phyloP scores from a whole-genome alignment of 1,140 invertebrate genomes.

The Neotoxoptera formosana region DNA sequence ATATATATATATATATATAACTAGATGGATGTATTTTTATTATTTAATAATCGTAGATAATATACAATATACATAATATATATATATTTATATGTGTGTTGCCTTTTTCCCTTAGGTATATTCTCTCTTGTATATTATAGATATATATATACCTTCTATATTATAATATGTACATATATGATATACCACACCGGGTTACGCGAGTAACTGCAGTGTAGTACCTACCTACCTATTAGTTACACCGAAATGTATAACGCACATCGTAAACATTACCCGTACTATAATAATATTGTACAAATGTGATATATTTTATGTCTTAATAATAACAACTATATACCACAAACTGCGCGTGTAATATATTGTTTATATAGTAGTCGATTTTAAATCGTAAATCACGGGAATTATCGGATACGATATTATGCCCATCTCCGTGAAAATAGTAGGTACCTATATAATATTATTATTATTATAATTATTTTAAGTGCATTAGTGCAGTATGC shows the following conservation, averaged over 20 bases:
- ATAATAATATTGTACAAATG: neutral
- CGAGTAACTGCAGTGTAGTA: neutral
- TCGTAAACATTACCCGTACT: neutral
- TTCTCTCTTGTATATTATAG: neutral
- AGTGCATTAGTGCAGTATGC: neutral
- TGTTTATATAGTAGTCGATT: neutral
- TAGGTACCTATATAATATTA: neutral
- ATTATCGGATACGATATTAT: neutral
- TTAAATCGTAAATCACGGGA: neutral
- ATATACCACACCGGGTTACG: neutral
- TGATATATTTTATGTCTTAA: neutral
- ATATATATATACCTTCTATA: neutral
- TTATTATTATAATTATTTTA: neutral
- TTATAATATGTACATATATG: neutral
- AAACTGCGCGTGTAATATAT: no score
- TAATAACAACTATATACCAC: neutral
- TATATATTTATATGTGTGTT: neutral
- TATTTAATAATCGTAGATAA: neutral
- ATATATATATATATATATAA: neutral
- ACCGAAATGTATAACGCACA: neutral
- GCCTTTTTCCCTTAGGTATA: neutral
- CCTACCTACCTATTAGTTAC: neutral
- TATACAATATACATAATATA: neutral
- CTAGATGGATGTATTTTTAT: constrained; percentile 32
- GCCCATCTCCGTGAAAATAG: neutral